Conservation (phyloP, 2,113 vertebrate species). For the Cyanoramphus novaezelandiae region DNA sequence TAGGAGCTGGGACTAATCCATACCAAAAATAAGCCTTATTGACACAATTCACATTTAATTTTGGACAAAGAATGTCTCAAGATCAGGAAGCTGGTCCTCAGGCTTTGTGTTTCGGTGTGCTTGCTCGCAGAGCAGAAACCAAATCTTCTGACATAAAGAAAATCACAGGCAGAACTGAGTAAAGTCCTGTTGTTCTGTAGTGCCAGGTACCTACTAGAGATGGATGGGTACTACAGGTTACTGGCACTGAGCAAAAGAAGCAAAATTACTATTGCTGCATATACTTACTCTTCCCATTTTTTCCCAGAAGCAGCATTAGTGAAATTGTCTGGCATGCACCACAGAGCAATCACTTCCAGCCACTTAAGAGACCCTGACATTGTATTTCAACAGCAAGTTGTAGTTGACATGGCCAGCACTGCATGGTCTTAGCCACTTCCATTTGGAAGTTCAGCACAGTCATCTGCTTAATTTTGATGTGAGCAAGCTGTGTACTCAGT, state of each 20-base stretch:
- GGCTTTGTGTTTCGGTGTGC: rapidly evolving
- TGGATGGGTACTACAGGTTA: neutral
- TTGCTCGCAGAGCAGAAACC: neutral
- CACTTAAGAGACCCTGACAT: neutral
- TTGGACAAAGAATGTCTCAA: neutral
- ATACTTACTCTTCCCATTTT: neutral
- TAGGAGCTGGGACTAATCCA: neutral
- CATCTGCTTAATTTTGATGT: neutral
- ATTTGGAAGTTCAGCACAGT: neutral
- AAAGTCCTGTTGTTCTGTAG: neutral
- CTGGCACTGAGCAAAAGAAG: neutral
- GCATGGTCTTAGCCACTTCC: neutral
- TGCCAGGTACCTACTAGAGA: neutral
- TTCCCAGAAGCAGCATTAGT: neutral
- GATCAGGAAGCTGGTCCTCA: neutral
- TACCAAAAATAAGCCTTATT: neutral
- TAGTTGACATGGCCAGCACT: rapidly evolving
- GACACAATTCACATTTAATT: neutral
- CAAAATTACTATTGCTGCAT: neutral
- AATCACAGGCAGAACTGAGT: neutral
- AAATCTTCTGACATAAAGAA: neutral
- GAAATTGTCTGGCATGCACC: neutral
- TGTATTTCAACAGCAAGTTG: neutral
- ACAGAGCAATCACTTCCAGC: neutral
- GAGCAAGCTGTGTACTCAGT: neutral